Base-by-base conservation (phyloP, 2,797 vertebrate species). In the Merluccius polli region DNA sequence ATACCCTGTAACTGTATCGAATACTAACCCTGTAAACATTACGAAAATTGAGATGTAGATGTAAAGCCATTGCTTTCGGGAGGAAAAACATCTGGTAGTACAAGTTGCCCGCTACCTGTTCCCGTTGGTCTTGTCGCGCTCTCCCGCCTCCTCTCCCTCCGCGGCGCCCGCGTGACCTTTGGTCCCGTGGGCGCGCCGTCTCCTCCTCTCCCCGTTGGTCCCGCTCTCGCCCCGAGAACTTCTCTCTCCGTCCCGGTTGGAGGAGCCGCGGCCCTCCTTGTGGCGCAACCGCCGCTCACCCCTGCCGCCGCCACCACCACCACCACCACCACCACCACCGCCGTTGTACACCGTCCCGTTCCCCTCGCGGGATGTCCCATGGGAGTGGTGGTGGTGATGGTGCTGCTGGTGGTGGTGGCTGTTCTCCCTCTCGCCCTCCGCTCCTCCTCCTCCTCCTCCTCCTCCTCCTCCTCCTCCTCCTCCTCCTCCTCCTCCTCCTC, bases 351-450 rank as follows among this genome's bases (percentile, higher is more conserved):
- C 78, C 0, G 91, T 80, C 7, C 95, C 94, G 0, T 95, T 96
- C 44, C 94, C 96, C 15, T 96, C 96, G 75, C 90, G 89, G 82
- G 86, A 84, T 30, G 93, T 94, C 0, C 92, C 90, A 4, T 97
- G 96, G 70, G 94, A 91, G 0, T 94, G 95, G 0, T 95, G 89
- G 52, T 96, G 92, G 0, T 91, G 93, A 8, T 95, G 93, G 44
- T 48, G 44, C 18, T 18, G 44, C 12, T 48, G 89, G 59, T 96
- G 93, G 0, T 91, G 93, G 9, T 95, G 93, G 36, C 36, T 12
- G 48, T n/a, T 59, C 2, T 95, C 95, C 59, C 93, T 91, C 87
- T 96, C 95, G 0, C 85, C 77, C 4, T 89, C 86, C 82, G 93
- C 92, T 0, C 89, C 86, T 35, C 90, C 93, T 24, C 84, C 85